phyloP scores from a whole-genome alignment of 2,888 invertebrate genomes.

The Ennomos quercinarius region DNA sequence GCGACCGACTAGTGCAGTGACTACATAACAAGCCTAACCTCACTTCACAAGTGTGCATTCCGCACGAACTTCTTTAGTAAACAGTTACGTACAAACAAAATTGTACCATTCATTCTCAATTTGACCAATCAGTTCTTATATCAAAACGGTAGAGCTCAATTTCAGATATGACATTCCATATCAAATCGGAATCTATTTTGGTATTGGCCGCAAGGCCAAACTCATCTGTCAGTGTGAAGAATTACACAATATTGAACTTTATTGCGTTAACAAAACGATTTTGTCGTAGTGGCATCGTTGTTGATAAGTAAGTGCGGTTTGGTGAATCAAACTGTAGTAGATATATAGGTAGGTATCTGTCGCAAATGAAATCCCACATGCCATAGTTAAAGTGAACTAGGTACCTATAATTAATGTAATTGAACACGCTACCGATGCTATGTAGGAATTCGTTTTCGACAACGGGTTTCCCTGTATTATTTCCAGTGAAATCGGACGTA shows the following conservation, averaged over 20 bases:
- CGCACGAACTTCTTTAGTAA: constrained; percentile 41
- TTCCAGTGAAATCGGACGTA: constrained; percentile 27
- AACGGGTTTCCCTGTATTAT: constrained; percentile 26
- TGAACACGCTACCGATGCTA: too few relatives aligned
- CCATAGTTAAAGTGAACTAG: background rate
- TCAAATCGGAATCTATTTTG: constrained; percentile 22
- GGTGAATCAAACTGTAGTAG: constrained; percentile 8
- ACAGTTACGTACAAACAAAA: constrained; percentile 44
- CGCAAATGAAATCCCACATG: constrained; percentile 12
- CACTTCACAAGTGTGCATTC: constrained; percentile 34
- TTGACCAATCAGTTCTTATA: constrained; percentile 21
- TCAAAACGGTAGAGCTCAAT: constrained; percentile 24
- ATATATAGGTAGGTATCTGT: background rate
- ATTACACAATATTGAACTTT: constrained; percentile 38
- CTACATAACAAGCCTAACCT: constrained; percentile 27
- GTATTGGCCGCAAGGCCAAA: constrained; percentile 39
- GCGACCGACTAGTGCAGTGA: constrained; percentile 3
- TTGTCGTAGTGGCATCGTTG: background rate
- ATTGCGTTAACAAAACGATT: constrained; percentile 23
- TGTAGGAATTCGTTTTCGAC: background rate
- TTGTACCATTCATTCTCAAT: constrained; percentile 6
- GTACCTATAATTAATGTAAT: background rate
- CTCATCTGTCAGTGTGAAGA: constrained; percentile 32
- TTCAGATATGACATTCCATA: constrained; percentile 13
- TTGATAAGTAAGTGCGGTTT: constrained; percentile 12